phyloP scores from a whole-genome alignment of 2,113 vertebrate genomes.

The Osmerus eperlanus region DNA sequence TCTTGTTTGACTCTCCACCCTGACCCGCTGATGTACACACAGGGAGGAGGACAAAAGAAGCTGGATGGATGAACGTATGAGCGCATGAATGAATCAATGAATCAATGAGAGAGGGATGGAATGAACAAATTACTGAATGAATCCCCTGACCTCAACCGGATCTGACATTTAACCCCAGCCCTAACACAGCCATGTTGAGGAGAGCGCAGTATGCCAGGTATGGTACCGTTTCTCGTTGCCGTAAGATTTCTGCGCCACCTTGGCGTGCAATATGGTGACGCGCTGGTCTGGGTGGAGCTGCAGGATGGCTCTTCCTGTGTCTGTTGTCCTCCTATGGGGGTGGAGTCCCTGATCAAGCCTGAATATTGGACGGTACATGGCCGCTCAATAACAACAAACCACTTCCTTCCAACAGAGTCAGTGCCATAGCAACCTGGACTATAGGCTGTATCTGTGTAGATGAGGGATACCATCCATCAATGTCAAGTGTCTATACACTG shows the following conservation, averaged over 20 bases:
- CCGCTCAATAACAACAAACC: not conserved
- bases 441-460: no score
- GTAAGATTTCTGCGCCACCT: slow-evolving; percentile 94
- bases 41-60: slow-evolving; percentile 96
- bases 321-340: slow-evolving; percentile 44
- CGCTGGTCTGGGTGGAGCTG: slow-evolving; percentile 79
- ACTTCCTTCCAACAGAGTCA: not conserved
- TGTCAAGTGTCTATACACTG: no score
- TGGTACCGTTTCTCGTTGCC: slow-evolving; percentile 91
- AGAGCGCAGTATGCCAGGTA: no score
- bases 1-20: slow-evolving; percentile 87
- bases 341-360: slow-evolving; percentile 46
- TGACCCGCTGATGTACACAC: slow-evolving; percentile 83
- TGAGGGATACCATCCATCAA: no score
- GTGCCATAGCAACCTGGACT: no score
- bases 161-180: not conserved
- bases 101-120: not conserved
- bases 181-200: not conserved
- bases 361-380: slow-evolving; percentile 37
- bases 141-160: not conserved
- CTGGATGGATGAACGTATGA: slow-evolving; percentile 53
- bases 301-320: slow-evolving; percentile 69
- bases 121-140: not conserved
- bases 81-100: not conserved
- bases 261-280: slow-evolving; percentile 86